Conservation (phyloP, 2,797 vertebrate species). For the Otolemur crassicaudatus region DNA sequence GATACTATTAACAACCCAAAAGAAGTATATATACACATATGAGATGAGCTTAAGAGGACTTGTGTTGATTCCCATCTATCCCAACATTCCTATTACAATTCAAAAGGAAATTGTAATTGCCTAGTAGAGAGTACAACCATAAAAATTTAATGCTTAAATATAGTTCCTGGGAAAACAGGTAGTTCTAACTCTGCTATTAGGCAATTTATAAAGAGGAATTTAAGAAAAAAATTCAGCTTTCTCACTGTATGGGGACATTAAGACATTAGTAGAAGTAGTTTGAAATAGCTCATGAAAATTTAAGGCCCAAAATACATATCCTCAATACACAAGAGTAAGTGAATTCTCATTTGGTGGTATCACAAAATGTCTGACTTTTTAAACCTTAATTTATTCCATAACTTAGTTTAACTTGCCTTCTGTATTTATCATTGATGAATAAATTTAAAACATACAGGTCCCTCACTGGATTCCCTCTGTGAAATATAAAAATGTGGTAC, state of each 20-base stretch:
- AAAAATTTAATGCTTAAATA: slow-evolving; percentile 36
- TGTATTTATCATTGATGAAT: slow-evolving; percentile 20
- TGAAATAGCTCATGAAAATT: slow-evolving; percentile 12
- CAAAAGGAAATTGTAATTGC: slow-evolving; percentile 12
- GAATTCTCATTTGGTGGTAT: not conserved
- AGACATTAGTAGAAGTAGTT: slow-evolving; percentile 28
- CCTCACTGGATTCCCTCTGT: not conserved
- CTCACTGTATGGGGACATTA: not conserved
- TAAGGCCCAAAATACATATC: slow-evolving; percentile 3
- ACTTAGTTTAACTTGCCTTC: slow-evolving; percentile 5
- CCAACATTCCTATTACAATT: not conserved
- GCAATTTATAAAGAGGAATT: not conserved
- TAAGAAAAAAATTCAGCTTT: not conserved
- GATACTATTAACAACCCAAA: not conserved
- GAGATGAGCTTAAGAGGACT: not conserved
- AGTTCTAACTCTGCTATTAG: slow-evolving; percentile 4
- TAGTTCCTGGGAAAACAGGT: not conserved
- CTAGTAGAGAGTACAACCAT: not conserved
- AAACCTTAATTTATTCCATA: slow-evolving; percentile 23
- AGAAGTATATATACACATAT: not conserved
- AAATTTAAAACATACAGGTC: not conserved
- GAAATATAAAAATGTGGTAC: not conserved
- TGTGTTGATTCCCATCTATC: not conserved
- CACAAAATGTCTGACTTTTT: slow-evolving; percentile 33
- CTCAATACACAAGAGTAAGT: not conserved